Evolutionary conservation across 1,140 invertebrate genomes (phyloP).

Genomic region (Phenacoccus solenopsis): DNA sequence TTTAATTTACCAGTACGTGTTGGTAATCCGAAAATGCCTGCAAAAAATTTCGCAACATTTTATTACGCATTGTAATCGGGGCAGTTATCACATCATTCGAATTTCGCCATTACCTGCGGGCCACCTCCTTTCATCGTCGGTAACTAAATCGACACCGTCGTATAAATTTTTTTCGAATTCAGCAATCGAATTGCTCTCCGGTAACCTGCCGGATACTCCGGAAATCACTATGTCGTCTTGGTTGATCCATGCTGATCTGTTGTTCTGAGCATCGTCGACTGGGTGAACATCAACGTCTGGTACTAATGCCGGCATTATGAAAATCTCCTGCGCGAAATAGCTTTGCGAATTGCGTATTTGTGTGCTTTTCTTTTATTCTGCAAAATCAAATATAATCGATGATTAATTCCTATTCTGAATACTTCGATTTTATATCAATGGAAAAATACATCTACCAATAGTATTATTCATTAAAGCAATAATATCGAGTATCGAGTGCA

Average conservation of each 20-base stretch:
- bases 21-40: constrained; percentile 63
- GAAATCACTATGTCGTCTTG: constrained; percentile 63
- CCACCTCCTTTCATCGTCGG: constrained; percentile 74
- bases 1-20: constrained; percentile 78
- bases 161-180: constrained; percentile 81
- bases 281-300: not conserved
- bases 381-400: too few species aligned
- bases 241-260: not conserved
- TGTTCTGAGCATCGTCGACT: not conserved
- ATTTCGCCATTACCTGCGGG: constrained; percentile 38
- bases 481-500: too few species aligned
- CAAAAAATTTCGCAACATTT: constrained; percentile 1
- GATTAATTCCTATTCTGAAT: too few species aligned
- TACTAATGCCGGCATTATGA: constrained; percentile 8
- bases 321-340: too few species aligned
- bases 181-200: constrained; percentile 72
- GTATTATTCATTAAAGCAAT: too few species aligned
- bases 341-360: too few species aligned
- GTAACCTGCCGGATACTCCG: constrained; percentile 79
- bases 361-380: too few species aligned
- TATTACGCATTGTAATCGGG: not conserved
- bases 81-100: not conserved
- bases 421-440: too few species aligned
- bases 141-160: constrained; percentile 75
- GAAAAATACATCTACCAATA: too few species aligned